Evolutionary conservation across 2,797 vertebrate species (phyloP).

Genomic region (Heterohyrax brucei): DNA sequence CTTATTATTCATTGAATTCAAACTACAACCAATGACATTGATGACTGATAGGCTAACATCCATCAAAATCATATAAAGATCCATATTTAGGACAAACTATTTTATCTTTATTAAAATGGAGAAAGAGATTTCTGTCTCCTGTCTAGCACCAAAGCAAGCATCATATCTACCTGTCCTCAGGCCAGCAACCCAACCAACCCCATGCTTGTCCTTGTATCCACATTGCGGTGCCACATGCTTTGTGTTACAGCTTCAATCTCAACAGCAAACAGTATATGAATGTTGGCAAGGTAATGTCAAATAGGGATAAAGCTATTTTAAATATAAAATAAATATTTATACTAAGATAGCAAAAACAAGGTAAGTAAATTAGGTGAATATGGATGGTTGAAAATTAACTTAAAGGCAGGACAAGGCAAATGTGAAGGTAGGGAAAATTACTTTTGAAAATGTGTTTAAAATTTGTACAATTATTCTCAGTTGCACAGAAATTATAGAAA

Average conservation of each 20-base stretch:
- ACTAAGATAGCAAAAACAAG: slow-evolving; percentile 56
- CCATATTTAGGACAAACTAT: slow-evolving; percentile 62
- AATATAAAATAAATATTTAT: slow-evolving; percentile 63
- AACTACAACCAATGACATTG: slow-evolving; percentile 63
- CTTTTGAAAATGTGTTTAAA: slow-evolving; percentile 69
- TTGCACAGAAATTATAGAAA: slow-evolving; percentile 73
- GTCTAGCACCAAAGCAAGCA: slow-evolving; percentile 44
- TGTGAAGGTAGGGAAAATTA: slow-evolving; percentile 66
- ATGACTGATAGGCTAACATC: slow-evolving; percentile 58
- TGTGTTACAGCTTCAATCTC: slow-evolving; percentile 59
- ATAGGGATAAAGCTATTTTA: slow-evolving; percentile 51
- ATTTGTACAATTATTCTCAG: slow-evolving; percentile 63
- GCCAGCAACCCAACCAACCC: neutral
- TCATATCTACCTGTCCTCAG: slow-evolving; percentile 16
- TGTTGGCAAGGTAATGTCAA: slow-evolving; percentile 65
- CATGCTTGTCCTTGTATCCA: slow-evolving; percentile 18
- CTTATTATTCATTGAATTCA: slow-evolving; percentile 69
- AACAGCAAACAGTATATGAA: slow-evolving; percentile 39
- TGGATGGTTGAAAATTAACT: slow-evolving; percentile 61
- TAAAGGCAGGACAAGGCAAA: slow-evolving; percentile 69
- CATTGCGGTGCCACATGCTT: slow-evolving; percentile 7
- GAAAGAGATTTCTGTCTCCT: slow-evolving; percentile 69
- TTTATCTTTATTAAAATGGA: slow-evolving; percentile 61
- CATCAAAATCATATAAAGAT: slow-evolving; percentile 60
- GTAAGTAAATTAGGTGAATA: slow-evolving; percentile 48